Percentiles rank a stretch among this genome's conserved stretches.
These are phyloP conservation scores for Rhagoletis pomonella DNA, from an alignment of 1,140 invertebrate species.

Conservation along the genomic window DNA sequence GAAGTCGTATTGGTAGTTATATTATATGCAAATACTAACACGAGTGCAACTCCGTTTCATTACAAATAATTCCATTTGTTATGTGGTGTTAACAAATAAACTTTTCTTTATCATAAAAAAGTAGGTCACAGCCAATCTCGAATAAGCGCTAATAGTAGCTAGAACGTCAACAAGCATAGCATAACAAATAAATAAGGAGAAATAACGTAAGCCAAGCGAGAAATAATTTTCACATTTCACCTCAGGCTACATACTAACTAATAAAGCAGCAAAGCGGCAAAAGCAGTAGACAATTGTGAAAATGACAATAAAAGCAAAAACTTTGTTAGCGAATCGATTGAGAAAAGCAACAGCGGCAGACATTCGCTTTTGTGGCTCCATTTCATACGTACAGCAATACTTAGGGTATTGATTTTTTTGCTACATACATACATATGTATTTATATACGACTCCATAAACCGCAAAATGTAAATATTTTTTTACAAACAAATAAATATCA, in stretches of 20 bases:
- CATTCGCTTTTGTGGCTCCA: neutral
- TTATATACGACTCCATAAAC: too few species aligned
- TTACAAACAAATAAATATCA: too few species aligned
- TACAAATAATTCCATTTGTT: neutral
- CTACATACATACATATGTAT: neutral
- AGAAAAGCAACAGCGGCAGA: neutral
- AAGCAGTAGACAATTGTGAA: conserved; percentile 18
- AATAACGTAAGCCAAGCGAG: neutral
- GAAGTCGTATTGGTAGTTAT: too few species aligned
- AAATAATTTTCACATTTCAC: conserved; percentile 43
- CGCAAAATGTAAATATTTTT: too few species aligned
- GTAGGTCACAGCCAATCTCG: neutral
- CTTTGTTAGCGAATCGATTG: neutral
- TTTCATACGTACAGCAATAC: neutral
- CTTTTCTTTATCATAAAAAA: neutral
- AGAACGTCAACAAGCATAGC: conserved; percentile 29
- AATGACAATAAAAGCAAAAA: conserved; percentile 37
- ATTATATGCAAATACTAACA: neutral
- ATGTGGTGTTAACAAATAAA: neutral
- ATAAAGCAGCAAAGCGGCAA: neutral
- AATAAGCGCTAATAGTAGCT: conserved; percentile 25
- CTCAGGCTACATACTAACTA: neutral
- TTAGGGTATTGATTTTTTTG: conserved; percentile 22
- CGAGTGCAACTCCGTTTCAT: neutral
- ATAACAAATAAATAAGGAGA: conserved; percentile 33